Base-by-base conservation (phyloP, 1,140 invertebrate species). In the Phymorhynchus buccinoides region DNA sequence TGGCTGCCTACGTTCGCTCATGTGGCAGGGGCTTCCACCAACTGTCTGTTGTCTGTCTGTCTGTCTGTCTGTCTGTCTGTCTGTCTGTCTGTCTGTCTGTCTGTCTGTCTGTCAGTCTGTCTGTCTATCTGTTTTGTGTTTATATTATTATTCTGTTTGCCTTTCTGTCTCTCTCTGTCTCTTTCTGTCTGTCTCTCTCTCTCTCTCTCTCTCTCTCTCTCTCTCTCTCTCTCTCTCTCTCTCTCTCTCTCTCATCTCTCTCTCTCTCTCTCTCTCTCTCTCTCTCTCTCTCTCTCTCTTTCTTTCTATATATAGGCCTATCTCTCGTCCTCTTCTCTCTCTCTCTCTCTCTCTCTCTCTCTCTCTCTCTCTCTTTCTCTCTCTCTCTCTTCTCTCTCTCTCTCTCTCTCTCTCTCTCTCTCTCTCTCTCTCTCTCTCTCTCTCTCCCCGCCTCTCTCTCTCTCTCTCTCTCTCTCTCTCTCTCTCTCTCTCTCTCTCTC, bases 1-100 rank as follows among this genome's bases (percentile, higher is more conserved):
- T 84, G 82, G 82, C 30, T 84, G 18, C 82, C 82, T 1, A 84
- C 82, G 16, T 48, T 84, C 14, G 39, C 48, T 18, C 68, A 77
- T 39, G 66, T 77, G 42, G 82, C 82, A 30, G 82, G 82, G 7
- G 68, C 68, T 30, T 16, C 82, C 16, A 30, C 22, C 18, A 30
- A 16, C 35, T 1, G 39, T 3, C 18, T 32, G 66, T 37, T 68
- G 62, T 66, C 22, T 37, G 12, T 52, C 16, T 42, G n/a, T 44
- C 32, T 39, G 6, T 75, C 32, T 75, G 9, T 75, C 71, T 75
- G 12, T 16, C 71, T 41, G 32, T 37, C 71, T 75, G 6, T 39
- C 71, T 41, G 32, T 75, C 39, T 77, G 18, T 48, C 42, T 44
- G 30, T 77, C 18, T 77, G 18, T 77, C 39, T 78, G 39, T 78